Conservation (phyloP, 2,888 invertebrate genomes). For the Catocala fraxini region DNA sequence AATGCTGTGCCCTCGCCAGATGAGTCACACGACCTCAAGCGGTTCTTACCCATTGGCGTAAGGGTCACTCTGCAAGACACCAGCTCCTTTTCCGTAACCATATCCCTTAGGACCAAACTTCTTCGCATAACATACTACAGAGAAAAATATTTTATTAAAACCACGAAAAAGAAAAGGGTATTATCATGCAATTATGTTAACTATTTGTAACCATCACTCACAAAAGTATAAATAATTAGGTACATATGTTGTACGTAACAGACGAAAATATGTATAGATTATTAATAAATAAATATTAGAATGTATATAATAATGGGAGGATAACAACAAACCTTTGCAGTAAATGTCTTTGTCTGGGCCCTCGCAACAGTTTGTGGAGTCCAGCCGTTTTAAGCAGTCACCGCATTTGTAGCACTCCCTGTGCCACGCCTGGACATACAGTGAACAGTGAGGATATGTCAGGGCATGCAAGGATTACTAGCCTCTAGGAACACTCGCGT, state of each 20-base stretch:
- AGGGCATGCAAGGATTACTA: conserved; percentile 71
- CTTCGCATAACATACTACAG: conserved; percentile 97
- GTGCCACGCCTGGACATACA: conserved; percentile 94
- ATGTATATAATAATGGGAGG: conserved; percentile 37
- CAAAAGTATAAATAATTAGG: conserved; percentile 29
- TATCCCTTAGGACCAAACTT: conserved; percentile 99
- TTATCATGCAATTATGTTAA: conserved; percentile 41
- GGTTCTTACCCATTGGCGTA: conserved; percentile 92
- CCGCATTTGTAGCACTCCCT: conserved; percentile 98
- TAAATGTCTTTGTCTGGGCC: conserved; percentile 98
- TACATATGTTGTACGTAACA: conserved; percentile 27
- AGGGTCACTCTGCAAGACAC: conserved; percentile 96
- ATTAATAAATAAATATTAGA: conserved; percentile 27
- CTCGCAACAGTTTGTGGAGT: conserved; percentile 97
- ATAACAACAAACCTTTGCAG: conserved; percentile 94
- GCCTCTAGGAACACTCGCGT: conserved; percentile 67
- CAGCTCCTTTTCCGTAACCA: conserved; percentile 98
- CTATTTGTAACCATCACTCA: conserved; percentile 40
- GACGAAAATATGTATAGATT: conserved; percentile 22
- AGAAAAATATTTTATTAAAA: conserved; percentile 70
- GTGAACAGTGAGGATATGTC: conserved; percentile 72
- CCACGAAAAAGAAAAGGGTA: conserved; percentile 34
- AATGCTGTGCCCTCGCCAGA: conserved; percentile 79
- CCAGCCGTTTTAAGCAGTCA: conserved; percentile 94
- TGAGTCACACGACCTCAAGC: conserved; percentile 70